Evolutionary conservation across 2,888 invertebrate genomes (phyloP), one percentile per base, ranked within the genome.

Genomic region (Apomyelois bistriatella): DNA sequence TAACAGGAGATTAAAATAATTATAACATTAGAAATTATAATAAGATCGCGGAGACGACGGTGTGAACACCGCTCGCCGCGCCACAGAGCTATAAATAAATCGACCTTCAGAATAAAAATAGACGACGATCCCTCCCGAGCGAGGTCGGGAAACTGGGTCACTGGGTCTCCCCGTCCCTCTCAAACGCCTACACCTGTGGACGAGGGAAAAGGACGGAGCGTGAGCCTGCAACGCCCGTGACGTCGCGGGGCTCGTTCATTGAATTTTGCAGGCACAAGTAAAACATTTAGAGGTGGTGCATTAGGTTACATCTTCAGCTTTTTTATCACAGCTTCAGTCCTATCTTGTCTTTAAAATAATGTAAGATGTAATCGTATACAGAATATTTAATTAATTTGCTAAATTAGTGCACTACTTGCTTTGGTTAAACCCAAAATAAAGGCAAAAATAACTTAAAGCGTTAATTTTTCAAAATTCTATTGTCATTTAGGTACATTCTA

Each of bases 61-160:
- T 56, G 68, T 67, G 67, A 61, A 59, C 58, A 64, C 61, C 67
- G 68, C 65, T 16, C 66, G 66, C 66, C 65, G 64, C 65, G 53
- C 71, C 72, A 76, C 67, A 64, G 64, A 61, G 75, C 85, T 87
- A 89, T 88, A 86, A 86, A 90, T 90, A 90, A 79, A 81, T 68
- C 86, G 90, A 90, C 90, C 90, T 90, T 90, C 88, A 87, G 84
- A 75, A 83, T 87, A 88, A 85, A 90, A 89, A 90, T 90, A 90
- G 90, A 89, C 74, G 77, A 73, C 82, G 80, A 81, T 83, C 88
- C 84, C 85, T 75, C 76, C 81, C 79, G 74, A 79, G 72, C 82
- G 88, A 85, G 89, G 87, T 89, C 85, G 79, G 77, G 70, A 84
- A 90, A 88, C 84, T 90, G 71, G 89, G 89, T 89, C 90, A 89